Base-by-base conservation (phyloP, 2,888 invertebrate species). In the Hartigia nigra region DNA sequence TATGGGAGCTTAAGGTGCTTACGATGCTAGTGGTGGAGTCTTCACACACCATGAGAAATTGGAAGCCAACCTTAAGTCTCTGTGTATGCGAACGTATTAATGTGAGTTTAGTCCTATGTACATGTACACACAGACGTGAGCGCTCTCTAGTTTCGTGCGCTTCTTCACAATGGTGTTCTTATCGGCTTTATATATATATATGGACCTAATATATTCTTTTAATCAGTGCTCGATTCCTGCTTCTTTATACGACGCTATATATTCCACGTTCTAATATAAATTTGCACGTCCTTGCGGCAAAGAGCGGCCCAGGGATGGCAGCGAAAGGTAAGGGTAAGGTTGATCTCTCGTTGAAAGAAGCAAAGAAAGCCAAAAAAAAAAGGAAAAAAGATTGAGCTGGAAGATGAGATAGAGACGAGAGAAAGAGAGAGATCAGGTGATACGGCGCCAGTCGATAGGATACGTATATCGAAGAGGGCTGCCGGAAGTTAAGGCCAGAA, bases 171-270 rank as follows among this genome's bases (percentile, higher is more conserved):
- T 69, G 75, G 39, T 74, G 77, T 75, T 80, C 80, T 84, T 81
- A 84, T 82, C 80, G 76, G 77, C 83, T 81, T 84, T 84, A 84
- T 55, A 9, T 55, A 23, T 23, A 55, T 55, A 23, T 23, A 23
- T 14, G 55, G 55, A 79, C 82, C 81, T 82, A 83, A 85, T 86
- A 88, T 88, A 86, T 85, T 86, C 88, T 88, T 88, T 88, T 88
- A 88, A 88, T 88, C 87, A 87, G 85, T 82, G 83, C 81, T 81
- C 82, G 81, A 78, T 82, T 82, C 81, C 74, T 75, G 77, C 78
- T 74, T 36, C 76, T 39, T 76, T 32, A 39, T 34, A 23, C 55
- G 55, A 12, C 35, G 31, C 14, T 69, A 35, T 35, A 69, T 35
- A 39, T 76, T 23, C 12, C 31, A 14, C 39, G 3, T 2, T 31